Conservation (phyloP, 1,140 invertebrate genomes). For the Gonioctena quinquepunctata region DNA sequence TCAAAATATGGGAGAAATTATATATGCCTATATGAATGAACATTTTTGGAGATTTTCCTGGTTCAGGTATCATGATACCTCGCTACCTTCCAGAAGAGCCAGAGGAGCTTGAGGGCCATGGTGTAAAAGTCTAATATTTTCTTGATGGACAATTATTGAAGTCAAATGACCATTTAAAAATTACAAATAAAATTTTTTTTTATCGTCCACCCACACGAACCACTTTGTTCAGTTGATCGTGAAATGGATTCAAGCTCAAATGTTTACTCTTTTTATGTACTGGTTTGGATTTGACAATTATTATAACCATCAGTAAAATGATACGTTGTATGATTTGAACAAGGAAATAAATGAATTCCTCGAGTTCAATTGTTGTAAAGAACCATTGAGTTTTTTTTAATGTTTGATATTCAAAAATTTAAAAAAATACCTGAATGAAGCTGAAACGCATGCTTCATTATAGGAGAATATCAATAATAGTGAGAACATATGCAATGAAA, state of each 20-base stretch:
- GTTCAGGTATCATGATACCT: too few relatives aligned
- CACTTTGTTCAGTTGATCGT: slow-evolving; percentile 27
- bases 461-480: slow-evolving; percentile 4
- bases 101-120: slow-evolving; percentile 31
- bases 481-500: neutral
- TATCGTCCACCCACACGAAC: slow-evolving; percentile 43
- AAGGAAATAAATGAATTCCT: neutral
- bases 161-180: slow-evolving; percentile 36
- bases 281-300: slow-evolving; percentile 5
- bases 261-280: slow-evolving; percentile 18
- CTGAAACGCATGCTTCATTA: slow-evolving; percentile 16
- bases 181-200: slow-evolving; percentile 21
- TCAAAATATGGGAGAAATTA: too few relatives aligned
- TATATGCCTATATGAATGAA: too few relatives aligned
- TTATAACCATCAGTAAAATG: slow-evolving; percentile 8
- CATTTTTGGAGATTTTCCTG: too few relatives aligned
- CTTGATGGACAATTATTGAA: slow-evolving; percentile 28
- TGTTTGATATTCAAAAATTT: slow-evolving; percentile 16
- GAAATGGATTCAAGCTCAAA: slow-evolving; percentile 28
- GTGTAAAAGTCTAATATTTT: slow-evolving; percentile 37
- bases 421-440: slow-evolving; percentile 12
- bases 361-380: slow-evolving; percentile 10
- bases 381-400: neutral
- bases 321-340: slow-evolving; percentile 15
- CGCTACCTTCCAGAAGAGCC: too few relatives aligned